Conservation (phyloP, 2,113 vertebrate species). For the Circaetus cinerascens region DNA sequence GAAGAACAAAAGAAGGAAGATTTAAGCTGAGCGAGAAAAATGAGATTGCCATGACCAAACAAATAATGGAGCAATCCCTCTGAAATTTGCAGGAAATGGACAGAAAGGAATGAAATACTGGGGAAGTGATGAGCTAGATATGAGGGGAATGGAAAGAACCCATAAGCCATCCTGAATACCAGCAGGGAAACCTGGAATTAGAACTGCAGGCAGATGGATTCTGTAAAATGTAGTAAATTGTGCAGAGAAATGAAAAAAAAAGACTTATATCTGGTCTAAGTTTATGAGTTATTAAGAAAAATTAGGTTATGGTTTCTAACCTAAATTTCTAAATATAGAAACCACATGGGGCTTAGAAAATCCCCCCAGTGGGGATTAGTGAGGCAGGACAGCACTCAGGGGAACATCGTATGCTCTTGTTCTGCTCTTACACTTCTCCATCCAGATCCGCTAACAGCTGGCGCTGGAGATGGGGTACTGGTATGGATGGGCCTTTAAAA, state of each 20-base stretch:
- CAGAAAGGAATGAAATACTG: neutral
- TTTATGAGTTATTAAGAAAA: neutral
- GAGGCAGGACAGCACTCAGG: neutral
- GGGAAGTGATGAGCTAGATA: neutral
- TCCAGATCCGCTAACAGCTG: neutral
- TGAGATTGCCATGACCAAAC: neutral
- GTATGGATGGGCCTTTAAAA: neutral
- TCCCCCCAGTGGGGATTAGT: neutral
- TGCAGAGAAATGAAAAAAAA: neutral
- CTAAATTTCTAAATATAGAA: neutral
- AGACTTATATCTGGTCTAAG: neutral
- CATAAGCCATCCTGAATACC: neutral
- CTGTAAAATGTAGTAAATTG: neutral
- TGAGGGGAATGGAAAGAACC: neutral
- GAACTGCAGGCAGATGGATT: neutral
- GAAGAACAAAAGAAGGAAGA: neutral
- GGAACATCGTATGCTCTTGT: neutral
- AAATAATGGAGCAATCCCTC: neutral
- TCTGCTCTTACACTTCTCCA: neutral
- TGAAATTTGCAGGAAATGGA: neutral
- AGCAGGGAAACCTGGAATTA: neutral
- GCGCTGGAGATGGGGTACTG: neutral
- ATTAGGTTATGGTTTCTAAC: neutral
- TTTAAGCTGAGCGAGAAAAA: slow-evolving; percentile 2
- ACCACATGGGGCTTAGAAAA: neutral